Base-by-base conservation (phyloP, 2,797 vertebrate species). In the Pangasius mekongensis region DNA sequence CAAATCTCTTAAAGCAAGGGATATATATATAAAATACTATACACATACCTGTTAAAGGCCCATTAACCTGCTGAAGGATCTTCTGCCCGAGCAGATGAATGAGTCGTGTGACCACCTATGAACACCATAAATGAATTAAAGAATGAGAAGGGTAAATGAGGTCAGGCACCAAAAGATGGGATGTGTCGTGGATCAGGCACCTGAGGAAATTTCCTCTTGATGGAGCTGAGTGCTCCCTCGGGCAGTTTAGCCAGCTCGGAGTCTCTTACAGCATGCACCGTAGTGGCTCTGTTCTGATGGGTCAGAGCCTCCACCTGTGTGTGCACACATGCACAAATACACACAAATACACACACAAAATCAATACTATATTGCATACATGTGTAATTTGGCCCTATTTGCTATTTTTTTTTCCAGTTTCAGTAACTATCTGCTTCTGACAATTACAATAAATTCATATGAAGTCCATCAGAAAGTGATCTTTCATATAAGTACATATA, bases 221-320 rank as follows among this genome's bases (percentile, higher is more conserved):
- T 98, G 36, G 97, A 98, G 0, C 95, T 97, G 56, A 99, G 96
- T 0, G 98, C 98, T 3, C 98, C 98, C 39, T 98, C 96, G 0
- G 98, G 98, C 10, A 99, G 95, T 93, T 99, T 99, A 91, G 98
- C 98, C n/a, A 99, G 94, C 90, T 99, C 98, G 0, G 98, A 99
- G 90, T 99, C 98, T 8, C 98, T 95, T 16, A 99, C 97, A 0
- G 98, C 98, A 0, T 99, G 98, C 3, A 99, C 98, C 0, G 98
- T 99, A 30, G 98, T 99, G 36, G 97, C 98, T 92, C 98, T 92
- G 93, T 98, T 97, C 92, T 98, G 98, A 87, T 95, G 97, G 80
- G 98, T 99, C 89, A 99, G 91, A 0, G 97, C 96, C 91, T 99
- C 98, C 52, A 99, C 98, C 98, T 99, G 94, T 39, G 90, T 24